Percentiles rank a stretch among this genome's conserved stretches.
Evolutionary conservation across 2,888 invertebrate genomes (phyloP).

Genomic region (Phyllotreta cruciferae): DNA sequence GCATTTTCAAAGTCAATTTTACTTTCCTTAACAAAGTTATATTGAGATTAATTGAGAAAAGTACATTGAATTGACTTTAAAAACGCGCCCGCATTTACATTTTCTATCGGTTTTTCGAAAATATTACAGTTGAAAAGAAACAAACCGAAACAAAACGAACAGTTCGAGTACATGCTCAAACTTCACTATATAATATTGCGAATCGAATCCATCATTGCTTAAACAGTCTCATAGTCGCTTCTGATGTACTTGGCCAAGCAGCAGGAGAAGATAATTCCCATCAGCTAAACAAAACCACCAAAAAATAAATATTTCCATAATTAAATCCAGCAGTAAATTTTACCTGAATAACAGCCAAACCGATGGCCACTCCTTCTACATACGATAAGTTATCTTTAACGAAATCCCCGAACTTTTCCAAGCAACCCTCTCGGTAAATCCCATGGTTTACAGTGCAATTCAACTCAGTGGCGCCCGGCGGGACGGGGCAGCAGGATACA

Average conservation of each 20-base stretch:
- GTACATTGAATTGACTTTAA: no score
- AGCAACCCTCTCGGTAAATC: conserved; percentile 68
- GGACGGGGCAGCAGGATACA: conserved; percentile 68
- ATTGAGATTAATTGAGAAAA: no score
- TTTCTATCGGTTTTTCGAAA: not conserved
- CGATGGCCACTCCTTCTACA: conserved; percentile 81
- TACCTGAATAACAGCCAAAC: conserved; percentile 87
- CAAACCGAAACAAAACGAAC: not conserved
- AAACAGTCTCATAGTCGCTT: conserved; percentile 54
- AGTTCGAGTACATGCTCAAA: not conserved
- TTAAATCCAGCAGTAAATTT: conserved; percentile 21
- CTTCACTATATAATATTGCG: not conserved
- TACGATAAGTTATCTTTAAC: conserved; percentile 74
- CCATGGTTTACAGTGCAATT: conserved; percentile 51
- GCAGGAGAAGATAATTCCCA: conserved; percentile 90
- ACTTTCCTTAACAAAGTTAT: no score
- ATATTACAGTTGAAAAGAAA: not conserved
- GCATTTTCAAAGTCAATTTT: no score
- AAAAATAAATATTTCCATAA: conserved; percentile 3
- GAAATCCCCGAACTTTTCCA: conserved; percentile 67
- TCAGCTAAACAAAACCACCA: conserved; percentile 69
- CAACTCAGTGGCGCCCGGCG: conserved; percentile 59
- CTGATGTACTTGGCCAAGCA: conserved; percentile 89
- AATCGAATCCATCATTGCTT: conserved; percentile 24
- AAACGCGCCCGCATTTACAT: no score